Conservation (phyloP, 2,113 vertebrate species). For the Calidris pygmaea region DNA sequence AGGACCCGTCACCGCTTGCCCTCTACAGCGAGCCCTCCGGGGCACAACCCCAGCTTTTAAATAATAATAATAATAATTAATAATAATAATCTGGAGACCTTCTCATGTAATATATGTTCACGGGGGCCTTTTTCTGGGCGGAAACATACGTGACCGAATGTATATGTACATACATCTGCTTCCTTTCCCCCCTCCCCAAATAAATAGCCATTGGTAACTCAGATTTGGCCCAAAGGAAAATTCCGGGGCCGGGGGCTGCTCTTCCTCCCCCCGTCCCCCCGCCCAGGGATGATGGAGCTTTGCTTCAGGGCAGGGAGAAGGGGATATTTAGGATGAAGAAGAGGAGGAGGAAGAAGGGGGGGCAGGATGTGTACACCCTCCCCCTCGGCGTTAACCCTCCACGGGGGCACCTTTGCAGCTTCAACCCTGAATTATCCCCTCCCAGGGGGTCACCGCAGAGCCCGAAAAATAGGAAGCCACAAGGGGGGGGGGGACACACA, state of each 20-base stretch:
- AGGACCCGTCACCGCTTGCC: not conserved
- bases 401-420: rapidly evolving
- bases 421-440: rapidly evolving
- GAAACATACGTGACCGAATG: not conserved
- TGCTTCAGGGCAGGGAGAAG: not conserved
- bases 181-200: conserved; percentile 7
- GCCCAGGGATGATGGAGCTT: rapidly evolving
- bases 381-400: rapidly evolving
- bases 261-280: not conserved
- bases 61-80: not conserved
- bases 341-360: not conserved
- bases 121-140: conserved; percentile 42
- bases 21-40: not conserved
- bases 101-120: not conserved
- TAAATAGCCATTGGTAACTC: conserved; percentile 35
- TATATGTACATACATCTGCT: conserved; percentile 32
- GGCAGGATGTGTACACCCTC: rapidly evolving
- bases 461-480: too few species aligned
- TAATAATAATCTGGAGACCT: not conserved
- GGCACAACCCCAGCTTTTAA: conserved; percentile 31
- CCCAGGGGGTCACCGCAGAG: too few species aligned
- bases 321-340: too few species aligned
- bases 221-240: rapidly evolving
- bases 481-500: too few species aligned
- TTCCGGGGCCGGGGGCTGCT: rapidly evolving